Conservation (phyloP, 2,113 vertebrate genomes). For the Hiodon alosoides region DNA sequence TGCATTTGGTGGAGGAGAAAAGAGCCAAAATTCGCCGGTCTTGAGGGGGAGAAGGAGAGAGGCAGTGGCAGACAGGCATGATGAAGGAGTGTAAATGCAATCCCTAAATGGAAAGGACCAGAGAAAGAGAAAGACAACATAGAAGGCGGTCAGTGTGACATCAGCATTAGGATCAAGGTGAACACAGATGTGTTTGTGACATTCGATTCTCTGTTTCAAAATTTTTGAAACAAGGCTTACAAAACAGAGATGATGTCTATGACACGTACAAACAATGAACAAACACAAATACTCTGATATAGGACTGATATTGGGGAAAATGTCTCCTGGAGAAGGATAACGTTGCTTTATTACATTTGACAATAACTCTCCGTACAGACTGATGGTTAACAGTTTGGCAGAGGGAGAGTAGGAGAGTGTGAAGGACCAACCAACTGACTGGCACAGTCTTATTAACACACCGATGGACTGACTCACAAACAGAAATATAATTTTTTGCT, state of each 20-base stretch:
- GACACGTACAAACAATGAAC: background rate
- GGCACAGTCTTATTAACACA: background rate
- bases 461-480: background rate
- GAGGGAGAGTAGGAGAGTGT: constrained; percentile 53
- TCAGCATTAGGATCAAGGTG: no score
- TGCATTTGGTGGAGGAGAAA: constrained; percentile 26
- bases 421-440: constrained; percentile 14
- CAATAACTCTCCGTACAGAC: background rate
- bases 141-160: background rate
- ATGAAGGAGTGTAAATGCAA: constrained; percentile 64
- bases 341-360: constrained; percentile 3
- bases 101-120: constrained; percentile 48
- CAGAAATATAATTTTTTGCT: no score
- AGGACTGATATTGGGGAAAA: background rate
- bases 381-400: background rate
- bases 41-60: constrained; percentile 56
- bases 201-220: no score
- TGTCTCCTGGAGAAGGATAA: background rate
- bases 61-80: constrained; percentile 70
- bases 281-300: background rate
- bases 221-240: no score
- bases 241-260: background rate
- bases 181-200: no score
- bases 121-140: constrained; percentile 23
- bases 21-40: constrained; percentile 40